These are phyloP conservation scores for Cynopterus sphinx DNA, from an alignment of 2,797 vertebrate genomes.

Conservation along the genomic window DNA sequence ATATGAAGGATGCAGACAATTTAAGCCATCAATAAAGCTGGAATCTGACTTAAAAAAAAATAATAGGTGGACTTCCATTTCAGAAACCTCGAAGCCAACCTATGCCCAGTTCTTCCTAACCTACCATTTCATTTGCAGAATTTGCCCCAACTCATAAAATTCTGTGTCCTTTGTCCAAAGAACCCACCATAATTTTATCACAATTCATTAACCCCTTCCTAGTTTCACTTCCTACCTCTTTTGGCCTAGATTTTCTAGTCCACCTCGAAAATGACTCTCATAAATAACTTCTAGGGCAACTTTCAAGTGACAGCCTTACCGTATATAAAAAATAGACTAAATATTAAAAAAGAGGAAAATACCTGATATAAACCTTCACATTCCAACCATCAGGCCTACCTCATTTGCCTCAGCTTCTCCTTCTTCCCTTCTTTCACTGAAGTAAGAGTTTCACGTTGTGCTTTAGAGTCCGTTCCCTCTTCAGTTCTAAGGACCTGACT, in stretches of 20 bases:
- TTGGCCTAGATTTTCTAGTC: background rate
- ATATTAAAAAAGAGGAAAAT: background rate
- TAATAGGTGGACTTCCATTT: background rate
- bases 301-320: background rate
- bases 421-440: background rate
- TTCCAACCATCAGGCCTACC: background rate
- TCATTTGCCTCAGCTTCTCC: background rate
- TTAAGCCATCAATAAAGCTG: background rate
- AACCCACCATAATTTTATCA: background rate
- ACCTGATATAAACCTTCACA: background rate
- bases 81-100: background rate
- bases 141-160: background rate
- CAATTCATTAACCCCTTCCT: background rate
- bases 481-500: background rate
- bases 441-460: background rate
- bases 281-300: background rate
- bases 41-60: background rate
- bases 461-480: background rate
- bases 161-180: background rate
- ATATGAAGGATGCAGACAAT: background rate
- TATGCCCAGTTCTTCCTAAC: background rate
- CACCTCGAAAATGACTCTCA: background rate
- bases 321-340: background rate
- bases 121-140: background rate
- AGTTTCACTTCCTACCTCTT: background rate